These are phyloP conservation scores for Fregetta grallaria DNA, from an alignment of 2,113 vertebrate genomes.

Conservation along the genomic window DNA sequence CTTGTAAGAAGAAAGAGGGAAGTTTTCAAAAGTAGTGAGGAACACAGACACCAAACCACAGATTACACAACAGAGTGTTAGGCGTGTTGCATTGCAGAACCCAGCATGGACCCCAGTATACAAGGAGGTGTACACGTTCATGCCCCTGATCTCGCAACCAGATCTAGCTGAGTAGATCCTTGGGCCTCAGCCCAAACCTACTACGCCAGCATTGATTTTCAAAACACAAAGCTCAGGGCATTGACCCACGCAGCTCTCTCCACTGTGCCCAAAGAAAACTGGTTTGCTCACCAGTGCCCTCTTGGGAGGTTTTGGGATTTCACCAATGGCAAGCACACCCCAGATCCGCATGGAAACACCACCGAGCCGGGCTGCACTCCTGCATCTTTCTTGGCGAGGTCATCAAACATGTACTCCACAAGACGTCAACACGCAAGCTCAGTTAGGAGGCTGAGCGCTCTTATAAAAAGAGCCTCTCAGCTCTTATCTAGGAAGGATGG, in stretches of 20 bases:
- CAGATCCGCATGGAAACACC: not conserved
- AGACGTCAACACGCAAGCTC: not conserved
- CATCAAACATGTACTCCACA: constrained; percentile 54
- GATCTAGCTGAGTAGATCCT: not conserved
- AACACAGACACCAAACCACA: constrained; percentile 69
- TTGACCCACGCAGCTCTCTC: not conserved
- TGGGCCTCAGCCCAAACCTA: not conserved
- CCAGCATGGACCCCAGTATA: constrained; percentile 38
- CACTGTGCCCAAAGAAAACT: not conserved
- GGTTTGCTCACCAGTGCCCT: not conserved
- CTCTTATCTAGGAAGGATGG: not conserved
- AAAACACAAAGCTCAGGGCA: not conserved
- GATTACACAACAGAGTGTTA: constrained; percentile 64
- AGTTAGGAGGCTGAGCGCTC: not conserved
- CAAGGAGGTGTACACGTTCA: not conserved
- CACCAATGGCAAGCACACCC: not conserved
- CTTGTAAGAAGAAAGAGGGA: constrained; percentile 64
- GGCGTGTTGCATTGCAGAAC: constrained; percentile 16
- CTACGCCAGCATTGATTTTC: not conserved
- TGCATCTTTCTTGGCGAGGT: constrained; percentile 53
- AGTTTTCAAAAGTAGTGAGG: constrained; percentile 67
- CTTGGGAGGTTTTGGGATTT: not conserved
- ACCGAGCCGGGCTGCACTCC: not conserved
- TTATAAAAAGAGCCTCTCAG: not conserved
- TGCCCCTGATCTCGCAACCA: not conserved